Conservation (phyloP, 2,797 vertebrate genomes). For the Artibeus lituratus region DNA sequence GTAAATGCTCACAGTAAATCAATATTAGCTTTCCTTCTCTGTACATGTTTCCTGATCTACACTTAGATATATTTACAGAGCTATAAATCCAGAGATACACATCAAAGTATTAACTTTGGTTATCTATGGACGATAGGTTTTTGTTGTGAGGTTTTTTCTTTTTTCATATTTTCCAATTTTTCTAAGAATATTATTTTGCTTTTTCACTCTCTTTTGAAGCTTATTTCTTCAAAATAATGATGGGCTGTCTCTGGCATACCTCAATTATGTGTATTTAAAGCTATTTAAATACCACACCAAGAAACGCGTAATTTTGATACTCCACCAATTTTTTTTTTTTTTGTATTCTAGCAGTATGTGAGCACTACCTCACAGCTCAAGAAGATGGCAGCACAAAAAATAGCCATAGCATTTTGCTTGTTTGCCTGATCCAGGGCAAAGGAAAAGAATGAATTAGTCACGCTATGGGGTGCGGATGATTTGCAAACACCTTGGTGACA, state of each 20-base stretch:
- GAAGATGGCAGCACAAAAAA: constrained; percentile 71
- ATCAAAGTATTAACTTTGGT: constrained; percentile 20
- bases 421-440: constrained; percentile 24
- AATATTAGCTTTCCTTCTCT: constrained; percentile 49
- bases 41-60: constrained; percentile 5
- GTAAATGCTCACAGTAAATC: constrained; percentile 11
- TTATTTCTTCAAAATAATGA: constrained; percentile 40
- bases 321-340: background rate
- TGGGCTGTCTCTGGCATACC: background rate
- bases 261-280: constrained; percentile 37
- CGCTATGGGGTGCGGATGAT: background rate
- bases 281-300: background rate
- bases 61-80: constrained; percentile 5
- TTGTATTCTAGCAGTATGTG: constrained; percentile 26
- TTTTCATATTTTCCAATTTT: constrained; percentile 20
- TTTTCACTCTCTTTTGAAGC: background rate
- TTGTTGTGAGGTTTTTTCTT: background rate
- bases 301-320: constrained; percentile 15
- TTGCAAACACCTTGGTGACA: constrained; percentile 13
- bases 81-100: constrained; percentile 10
- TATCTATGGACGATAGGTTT: background rate
- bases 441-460: constrained; percentile 39
- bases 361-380: constrained; percentile 59
- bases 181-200: background rate
- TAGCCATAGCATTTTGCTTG: constrained; percentile 29